A percentile compares a stretch with the other conserved stretches of the same genome.
Conservation (phyloP, 2,797 vertebrate genomes). For the Furcifer pardalis region DNA sequence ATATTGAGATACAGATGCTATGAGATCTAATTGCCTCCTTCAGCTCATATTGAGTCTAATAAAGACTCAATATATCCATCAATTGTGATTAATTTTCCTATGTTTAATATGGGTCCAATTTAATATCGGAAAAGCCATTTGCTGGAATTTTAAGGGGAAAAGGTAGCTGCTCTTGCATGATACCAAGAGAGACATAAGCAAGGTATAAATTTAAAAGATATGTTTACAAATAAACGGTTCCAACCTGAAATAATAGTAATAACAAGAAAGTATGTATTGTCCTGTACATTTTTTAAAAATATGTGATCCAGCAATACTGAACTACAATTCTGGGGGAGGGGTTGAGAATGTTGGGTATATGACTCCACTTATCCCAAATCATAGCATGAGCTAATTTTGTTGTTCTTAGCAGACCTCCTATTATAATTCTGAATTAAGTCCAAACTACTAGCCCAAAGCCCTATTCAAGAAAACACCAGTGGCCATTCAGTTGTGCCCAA, state of each 20-base stretch:
- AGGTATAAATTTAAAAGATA: constrained; percentile 3
- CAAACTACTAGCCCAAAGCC: background rate
- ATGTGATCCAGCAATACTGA: no score
- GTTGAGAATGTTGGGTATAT: no score
- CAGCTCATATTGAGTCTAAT: background rate
- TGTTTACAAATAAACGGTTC: background rate
- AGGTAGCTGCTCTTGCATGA: constrained; percentile 32
- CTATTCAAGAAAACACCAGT: background rate
- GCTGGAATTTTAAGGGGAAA: background rate
- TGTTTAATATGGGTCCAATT: background rate
- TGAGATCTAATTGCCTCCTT: background rate
- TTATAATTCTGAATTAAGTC: background rate
- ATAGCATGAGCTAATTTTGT: background rate
- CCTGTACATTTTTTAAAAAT: no score
- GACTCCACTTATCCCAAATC: background rate
- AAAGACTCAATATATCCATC: background rate
- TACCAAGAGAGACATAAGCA: background rate
- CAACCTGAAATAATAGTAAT: constrained; percentile 8
- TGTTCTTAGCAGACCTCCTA: background rate
- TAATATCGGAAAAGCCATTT: background rate
- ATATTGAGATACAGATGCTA: background rate
- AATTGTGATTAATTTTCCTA: background rate
- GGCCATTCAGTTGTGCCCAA: background rate
- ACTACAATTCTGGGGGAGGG: no score
- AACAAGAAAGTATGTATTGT: no score